Percentiles rank a stretch among this genome's conserved stretches.
phyloP scores from a whole-genome alignment of 2,113 vertebrate genomes.

The Equus przewalskii region DNA sequence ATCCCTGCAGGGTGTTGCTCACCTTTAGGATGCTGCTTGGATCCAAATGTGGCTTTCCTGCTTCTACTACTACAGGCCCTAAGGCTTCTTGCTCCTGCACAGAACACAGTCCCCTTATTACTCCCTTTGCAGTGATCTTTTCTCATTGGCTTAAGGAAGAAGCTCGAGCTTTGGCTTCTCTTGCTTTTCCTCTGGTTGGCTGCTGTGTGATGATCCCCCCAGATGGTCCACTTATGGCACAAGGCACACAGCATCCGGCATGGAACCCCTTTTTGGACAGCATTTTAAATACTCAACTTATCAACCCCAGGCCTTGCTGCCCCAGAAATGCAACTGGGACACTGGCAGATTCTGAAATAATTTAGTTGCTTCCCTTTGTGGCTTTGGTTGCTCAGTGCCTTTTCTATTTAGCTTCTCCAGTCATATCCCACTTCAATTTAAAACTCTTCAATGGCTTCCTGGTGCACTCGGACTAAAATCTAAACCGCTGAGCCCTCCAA shows the following conservation, averaged over 20 bases:
- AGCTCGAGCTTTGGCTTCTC: not conserved
- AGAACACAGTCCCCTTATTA: not conserved
- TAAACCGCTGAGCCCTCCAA: not conserved
- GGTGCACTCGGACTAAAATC: not conserved
- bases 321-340: not conserved
- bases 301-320: not conserved
- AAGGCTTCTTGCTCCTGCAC: not conserved
- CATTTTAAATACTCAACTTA: not conserved
- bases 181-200: constrained; percentile 37
- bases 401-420: constrained; percentile 23
- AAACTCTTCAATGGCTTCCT: not conserved
- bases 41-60: not conserved
- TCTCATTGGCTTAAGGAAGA: not conserved
- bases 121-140: not conserved
- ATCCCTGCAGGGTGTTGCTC: not conserved
- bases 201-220: not conserved
- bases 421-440: not conserved
- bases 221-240: not conserved
- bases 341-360: constrained; percentile 37
- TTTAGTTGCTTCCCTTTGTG: not conserved
- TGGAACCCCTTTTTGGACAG: not conserved
- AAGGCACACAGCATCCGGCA: not conserved
- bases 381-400: not conserved
- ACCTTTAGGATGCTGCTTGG: not conserved
- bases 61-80: not conserved